Evolutionary conservation across 2,888 invertebrate genomes (phyloP), one percentile per base, ranked within the genome.

Genomic region (Phyllotreta striolata): DNA sequence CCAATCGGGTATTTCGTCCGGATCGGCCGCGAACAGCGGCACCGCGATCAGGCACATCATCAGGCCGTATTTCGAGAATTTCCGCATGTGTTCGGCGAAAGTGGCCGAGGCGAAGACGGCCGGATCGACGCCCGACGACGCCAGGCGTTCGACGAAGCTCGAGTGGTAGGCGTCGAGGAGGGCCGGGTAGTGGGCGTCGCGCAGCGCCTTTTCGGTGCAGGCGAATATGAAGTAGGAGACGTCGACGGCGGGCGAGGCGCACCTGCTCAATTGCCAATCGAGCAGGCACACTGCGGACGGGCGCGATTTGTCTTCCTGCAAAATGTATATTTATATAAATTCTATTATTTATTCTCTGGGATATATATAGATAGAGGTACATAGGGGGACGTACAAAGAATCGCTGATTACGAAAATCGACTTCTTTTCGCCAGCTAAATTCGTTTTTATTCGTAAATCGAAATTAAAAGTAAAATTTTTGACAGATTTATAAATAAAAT

Each of bases 1-100:
- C 65, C 65, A 65, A 12, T 65, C 65, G 4, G 65, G 65, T 8
- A 62, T 43, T 46, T 65, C 65, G 6, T 65, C 65, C 1, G 47
- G 12, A 9, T 65, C 54, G 6, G 65, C 57, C 9, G 43, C 37
- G 14, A 62, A 43, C 12, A 65, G 43, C 0, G 65, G 65, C 1
- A 65, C 40, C 6, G 57, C 55, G n/a, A 65, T 62, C 8, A 62
- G 37, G 6, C 62, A 41, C 65, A 65, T 65, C 62, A 65, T 54
- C 34, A 65, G 41, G n/a, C 65, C 65, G 24, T 65, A 65, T 9
- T 44, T 58, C 0, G 65, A 65, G 14, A 62, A 62, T 40, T 46
- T 46, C 9, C 47, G 39, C 65, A 65, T 57, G 38, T 65, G 62
- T 7, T 55, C 12, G 5, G 39, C 8, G 2, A 65, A 49, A 3